A percentile compares a stretch with the other conserved stretches of the same genome.
Evolutionary conservation across 2,797 vertebrate species (phyloP).

Genomic region (Carapus acus): DNA sequence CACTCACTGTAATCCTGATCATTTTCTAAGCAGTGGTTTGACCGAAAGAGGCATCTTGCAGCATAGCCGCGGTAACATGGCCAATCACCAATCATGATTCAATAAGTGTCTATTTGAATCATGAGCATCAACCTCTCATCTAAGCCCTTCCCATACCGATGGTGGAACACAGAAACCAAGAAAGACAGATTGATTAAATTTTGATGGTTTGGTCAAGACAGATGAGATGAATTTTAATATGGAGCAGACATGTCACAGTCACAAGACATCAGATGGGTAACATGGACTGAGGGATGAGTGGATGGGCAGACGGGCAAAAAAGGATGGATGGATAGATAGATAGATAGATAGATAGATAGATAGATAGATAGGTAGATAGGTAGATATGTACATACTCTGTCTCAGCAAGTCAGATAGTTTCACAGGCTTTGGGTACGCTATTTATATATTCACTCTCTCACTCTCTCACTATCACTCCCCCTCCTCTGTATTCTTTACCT

Average conservation of each 20-base stretch:
- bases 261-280: too few species aligned
- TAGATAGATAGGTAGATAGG: neutral
- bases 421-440: constrained; percentile 9
- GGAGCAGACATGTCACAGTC: too few species aligned
- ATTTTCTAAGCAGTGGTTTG: constrained; percentile 32
- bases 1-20: constrained; percentile 23
- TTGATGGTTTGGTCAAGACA: constrained; percentile 11
- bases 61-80: neutral
- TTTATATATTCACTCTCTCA: constrained; percentile 9
- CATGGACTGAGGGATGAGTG: neutral
- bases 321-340: constrained; percentile 3
- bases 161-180: neutral
- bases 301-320: neutral
- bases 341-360: constrained; percentile 3
- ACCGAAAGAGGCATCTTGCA: constrained; percentile 1
- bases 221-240: neutral
- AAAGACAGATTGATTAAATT: constrained; percentile 2
- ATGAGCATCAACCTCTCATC: neutral
- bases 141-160: neutral
- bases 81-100: constrained; percentile 11
- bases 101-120: constrained; percentile 5
- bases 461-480: neutral
- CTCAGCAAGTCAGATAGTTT: constrained; percentile 10
- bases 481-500: constrained; percentile 2
- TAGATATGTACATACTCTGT: neutral